These are phyloP conservation scores for Parus major DNA, from an alignment of 2,113 vertebrate species.

Conservation along the genomic window DNA sequence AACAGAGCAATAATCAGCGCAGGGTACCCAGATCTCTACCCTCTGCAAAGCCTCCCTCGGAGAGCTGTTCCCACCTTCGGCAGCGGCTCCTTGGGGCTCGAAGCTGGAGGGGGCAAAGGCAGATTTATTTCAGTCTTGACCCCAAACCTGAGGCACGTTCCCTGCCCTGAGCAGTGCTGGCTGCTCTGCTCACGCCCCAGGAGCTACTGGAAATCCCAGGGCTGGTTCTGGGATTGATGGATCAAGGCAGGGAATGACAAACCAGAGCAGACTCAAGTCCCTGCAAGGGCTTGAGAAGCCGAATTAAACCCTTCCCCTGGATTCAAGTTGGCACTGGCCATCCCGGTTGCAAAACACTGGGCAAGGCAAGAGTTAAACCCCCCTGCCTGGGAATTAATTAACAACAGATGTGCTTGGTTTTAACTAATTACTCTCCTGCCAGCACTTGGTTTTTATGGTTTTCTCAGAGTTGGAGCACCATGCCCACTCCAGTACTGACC, in stretches of 20 bases:
- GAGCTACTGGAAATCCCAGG: background rate
- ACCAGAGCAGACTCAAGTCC: background rate
- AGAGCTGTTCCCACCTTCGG: background rate
- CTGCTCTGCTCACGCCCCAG: background rate
- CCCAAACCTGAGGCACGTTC: fast-evolving
- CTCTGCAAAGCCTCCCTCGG: background rate
- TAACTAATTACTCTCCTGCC: conserved; percentile 72
- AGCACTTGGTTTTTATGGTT: conserved; percentile 23
- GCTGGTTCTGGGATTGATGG: background rate
- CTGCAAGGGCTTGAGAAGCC: background rate
- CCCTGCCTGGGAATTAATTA: conserved; percentile 65
- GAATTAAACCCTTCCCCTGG: background rate
- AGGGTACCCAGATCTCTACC: background rate
- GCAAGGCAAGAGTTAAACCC: conserved; percentile 61
- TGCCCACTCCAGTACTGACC: background rate
- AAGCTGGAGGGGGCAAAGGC: background rate
- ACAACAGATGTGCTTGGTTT: conserved; percentile 63
- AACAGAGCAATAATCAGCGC: background rate
- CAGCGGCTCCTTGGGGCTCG: background rate
- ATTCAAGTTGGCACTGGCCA: background rate
- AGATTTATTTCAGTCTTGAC: background rate
- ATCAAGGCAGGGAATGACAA: background rate
- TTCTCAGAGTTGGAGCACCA: background rate
- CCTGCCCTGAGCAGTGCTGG: background rate
- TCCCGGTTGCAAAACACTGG: background rate